A percentile compares a stretch with the other conserved stretches of the same genome.
These are phyloP conservation scores for Nyleta sp. DNA, from an alignment of 2,888 invertebrate species.

Conservation along the genomic window DNA sequence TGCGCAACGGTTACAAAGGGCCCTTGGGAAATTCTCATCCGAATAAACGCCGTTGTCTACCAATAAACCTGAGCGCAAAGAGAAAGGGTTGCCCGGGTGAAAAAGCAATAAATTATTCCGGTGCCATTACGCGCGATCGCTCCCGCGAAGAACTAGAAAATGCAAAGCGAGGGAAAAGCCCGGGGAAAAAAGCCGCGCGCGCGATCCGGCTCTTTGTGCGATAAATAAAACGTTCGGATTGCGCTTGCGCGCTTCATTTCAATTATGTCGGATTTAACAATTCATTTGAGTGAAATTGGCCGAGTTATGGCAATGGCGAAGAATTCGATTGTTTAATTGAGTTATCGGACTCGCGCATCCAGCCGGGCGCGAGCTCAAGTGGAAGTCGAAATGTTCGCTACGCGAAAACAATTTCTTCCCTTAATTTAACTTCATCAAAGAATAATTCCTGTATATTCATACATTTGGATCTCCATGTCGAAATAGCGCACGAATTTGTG, in stretches of 20 bases:
- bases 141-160: conserved; percentile 48
- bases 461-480: too few relatives aligned
- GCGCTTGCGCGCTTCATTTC: conserved; percentile 17
- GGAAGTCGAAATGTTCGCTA: too few relatives aligned
- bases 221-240: conserved; percentile 45
- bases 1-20: conserved; percentile 58
- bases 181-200: conserved; percentile 33
- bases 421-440: too few relatives aligned
- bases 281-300: too few relatives aligned
- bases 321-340: conserved; percentile 9
- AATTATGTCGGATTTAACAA: conserved; percentile 46
- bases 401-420: too few relatives aligned
- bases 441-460: too few relatives aligned
- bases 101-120: conserved; percentile 71
- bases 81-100: conserved; percentile 68
- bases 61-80: conserved; percentile 60
- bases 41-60: conserved; percentile 65
- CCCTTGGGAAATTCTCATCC: conserved; percentile 67
- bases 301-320: too few relatives aligned
- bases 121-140: conserved; percentile 64
- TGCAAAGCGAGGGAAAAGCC: conserved; percentile 40
- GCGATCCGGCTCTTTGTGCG: conserved; percentile 7
- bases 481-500: too few relatives aligned
- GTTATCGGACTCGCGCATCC: neutral
- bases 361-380: neutral